Base-by-base conservation (phyloP, 2,888 invertebrate genomes). In the Exephanes ischioxanthus region DNA sequence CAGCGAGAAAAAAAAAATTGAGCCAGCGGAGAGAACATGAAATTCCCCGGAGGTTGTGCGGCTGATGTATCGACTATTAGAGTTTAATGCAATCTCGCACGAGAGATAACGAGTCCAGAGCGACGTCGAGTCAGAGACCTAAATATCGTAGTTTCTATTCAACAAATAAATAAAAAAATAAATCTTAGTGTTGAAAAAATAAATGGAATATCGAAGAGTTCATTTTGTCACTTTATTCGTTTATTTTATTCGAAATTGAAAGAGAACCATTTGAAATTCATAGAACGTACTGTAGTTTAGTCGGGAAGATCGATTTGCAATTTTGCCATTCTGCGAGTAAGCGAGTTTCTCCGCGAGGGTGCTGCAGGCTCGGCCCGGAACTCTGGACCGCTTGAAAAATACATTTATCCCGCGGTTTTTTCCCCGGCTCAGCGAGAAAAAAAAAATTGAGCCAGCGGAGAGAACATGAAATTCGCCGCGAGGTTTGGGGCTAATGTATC, bases 11-110 rank as follows among this genome's bases (percentile, higher is more conserved):
- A 45, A n/a, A 45, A 66, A 51, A 66, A 75, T 75, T 37, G 53
- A 14, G 51, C 26, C 53, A 45, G 61, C 86, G 84, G 89, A 91
- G 83, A 86, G 51, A 63, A 33, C 45, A 90, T 89, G 90, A 90
- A 92, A 92, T 92, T 89, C 91, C 90, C 92, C 91, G 91, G 84
- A 5, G 92, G 14, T 45, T 11, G n/a, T 16, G 72, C 90, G 92
- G 90, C 91, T 90, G 90, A 91, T 92, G 91, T 91, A 92, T 91
- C 90, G 90, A 90, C 91, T 91, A 92, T 92, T 91, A 92, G 91
- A 90, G 87, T 91, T 90, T 92, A 91, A 90, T 88, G 89, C n/a
- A n/a, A n/a, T n/a, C n/a, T n/a, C n/a, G n/a, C n/a, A n/a, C n/a
- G n/a, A n/a, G n/a, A n/a, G n/a, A n/a, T n/a, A n/a, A n/a, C n/a